Evolutionary conservation across 2,113 vertebrate genomes (phyloP).

Genomic region (Orycteropus afer): DNA sequence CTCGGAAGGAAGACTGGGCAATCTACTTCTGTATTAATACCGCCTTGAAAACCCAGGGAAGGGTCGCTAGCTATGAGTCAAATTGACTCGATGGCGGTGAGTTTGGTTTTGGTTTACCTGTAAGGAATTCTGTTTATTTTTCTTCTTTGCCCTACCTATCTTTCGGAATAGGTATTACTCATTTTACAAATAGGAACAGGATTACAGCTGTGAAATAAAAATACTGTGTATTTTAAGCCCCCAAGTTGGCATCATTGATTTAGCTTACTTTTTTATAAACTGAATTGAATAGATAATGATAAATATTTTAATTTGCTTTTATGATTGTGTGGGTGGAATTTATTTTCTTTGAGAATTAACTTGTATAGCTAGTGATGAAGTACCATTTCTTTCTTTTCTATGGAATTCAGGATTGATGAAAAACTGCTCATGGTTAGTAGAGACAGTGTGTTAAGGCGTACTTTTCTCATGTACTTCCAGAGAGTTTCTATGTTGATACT

Average conservation of each 20-base stretch:
- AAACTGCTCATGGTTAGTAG: not conserved
- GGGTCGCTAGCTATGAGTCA: no score
- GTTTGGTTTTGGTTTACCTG: no score
- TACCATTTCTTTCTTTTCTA: not conserved
- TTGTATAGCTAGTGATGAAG: not conserved
- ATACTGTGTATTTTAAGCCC: not conserved
- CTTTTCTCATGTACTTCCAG: not conserved
- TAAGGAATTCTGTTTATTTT: not conserved
- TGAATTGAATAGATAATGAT: not conserved
- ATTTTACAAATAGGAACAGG: not conserved
- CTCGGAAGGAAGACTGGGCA: no score
- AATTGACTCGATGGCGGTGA: no score
- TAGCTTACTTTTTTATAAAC: not conserved
- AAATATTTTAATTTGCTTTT: not conserved
- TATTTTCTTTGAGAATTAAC: not conserved
- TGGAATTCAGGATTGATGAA: not conserved
- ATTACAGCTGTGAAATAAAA: not conserved
- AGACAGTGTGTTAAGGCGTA: not conserved
- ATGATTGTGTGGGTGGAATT: not conserved
- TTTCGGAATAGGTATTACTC: not conserved
- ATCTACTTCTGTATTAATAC: no score
- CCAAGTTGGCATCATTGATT: not conserved
- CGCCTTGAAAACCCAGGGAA: no score
- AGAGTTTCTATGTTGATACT: not conserved
- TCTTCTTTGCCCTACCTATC: not conserved